Evolutionary conservation across 2,113 vertebrate genomes (phyloP).

Genomic region (Ciconia maguari): DNA sequence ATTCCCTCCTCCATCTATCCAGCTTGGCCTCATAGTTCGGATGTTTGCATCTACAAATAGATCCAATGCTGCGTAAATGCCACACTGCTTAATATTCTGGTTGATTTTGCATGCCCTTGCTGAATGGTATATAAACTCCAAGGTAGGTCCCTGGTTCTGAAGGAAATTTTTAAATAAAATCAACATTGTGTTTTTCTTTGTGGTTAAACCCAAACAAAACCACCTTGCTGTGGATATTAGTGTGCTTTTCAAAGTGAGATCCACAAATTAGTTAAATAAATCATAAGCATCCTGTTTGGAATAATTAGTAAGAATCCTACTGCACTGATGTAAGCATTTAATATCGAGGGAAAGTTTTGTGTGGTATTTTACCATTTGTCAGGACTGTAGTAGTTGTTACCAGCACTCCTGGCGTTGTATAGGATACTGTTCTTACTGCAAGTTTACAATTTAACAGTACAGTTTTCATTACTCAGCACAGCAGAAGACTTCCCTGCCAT

Average conservation of each 20-base stretch:
- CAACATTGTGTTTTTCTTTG: neutral
- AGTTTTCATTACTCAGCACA: neutral
- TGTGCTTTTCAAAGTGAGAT: neutral
- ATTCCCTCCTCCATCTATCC: neutral
- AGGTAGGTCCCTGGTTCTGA: neutral
- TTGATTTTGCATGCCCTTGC: neutral
- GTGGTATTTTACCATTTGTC: neutral
- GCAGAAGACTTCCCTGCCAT: neutral
- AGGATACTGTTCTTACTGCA: neutral
- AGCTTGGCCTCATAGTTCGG: neutral
- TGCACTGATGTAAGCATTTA: neutral
- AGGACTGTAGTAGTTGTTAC: neutral
- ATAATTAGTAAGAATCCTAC: neutral
- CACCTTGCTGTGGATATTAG: neutral
- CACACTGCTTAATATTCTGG: neutral
- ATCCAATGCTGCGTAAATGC: neutral
- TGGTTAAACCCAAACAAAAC: neutral
- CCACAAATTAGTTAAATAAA: neutral
- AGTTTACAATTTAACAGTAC: rapidly evolving
- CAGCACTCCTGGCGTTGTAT: neutral
- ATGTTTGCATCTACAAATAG: neutral
- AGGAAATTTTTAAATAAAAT: neutral
- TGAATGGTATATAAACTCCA: neutral
- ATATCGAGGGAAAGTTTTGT: neutral
- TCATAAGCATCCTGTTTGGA: neutral